Conservation (phyloP, 1,140 invertebrate genomes). For the Drosophila auraria region DNA sequence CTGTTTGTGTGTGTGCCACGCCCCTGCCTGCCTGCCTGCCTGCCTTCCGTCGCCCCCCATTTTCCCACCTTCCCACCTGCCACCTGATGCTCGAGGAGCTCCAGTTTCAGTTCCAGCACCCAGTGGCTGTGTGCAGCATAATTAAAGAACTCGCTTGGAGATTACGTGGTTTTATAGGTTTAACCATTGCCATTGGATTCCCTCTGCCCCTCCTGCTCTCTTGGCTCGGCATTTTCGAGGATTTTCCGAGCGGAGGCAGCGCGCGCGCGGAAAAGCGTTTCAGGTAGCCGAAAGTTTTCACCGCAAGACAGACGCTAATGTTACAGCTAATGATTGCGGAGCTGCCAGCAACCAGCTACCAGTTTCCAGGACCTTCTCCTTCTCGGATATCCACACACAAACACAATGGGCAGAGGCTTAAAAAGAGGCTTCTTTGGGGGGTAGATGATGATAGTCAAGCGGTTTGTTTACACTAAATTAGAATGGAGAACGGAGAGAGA, state of each 20-base stretch:
- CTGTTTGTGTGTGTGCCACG: conserved; percentile 16
- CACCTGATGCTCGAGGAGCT: conserved; percentile 23
- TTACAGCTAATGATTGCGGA: conserved; percentile 51
- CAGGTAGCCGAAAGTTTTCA: conserved; percentile 44
- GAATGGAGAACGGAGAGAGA: background rate
- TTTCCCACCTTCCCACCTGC: conserved; percentile 4
- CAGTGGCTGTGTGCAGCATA: conserved; percentile 72
- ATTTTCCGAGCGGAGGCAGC: background rate
- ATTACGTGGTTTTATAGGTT: conserved; percentile 81
- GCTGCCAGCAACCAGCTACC: background rate
- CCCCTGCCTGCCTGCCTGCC: background rate
- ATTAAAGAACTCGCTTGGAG: conserved; percentile 82
- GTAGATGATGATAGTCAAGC: conserved; percentile 27
- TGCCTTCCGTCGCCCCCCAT: too few relatives aligned
- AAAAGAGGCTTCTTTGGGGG: conserved; percentile 19
- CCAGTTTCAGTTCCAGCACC: conserved; percentile 23
- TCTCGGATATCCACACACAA: conserved; percentile 17
- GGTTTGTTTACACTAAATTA: conserved; percentile 45
- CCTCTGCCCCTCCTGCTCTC: conserved; percentile 8
- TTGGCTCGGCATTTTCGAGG: conserved; percentile 7
- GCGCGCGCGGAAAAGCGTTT: conserved; percentile 20
- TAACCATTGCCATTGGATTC: conserved; percentile 58
- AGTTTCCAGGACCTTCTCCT: background rate
- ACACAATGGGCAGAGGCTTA: conserved; percentile 35
- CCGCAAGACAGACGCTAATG: conserved; percentile 54